A percentile compares a stretch with the other conserved stretches of the same genome.
Conservation (phyloP, 2,797 vertebrate species). For the Sphenopsis melanotis region DNA sequence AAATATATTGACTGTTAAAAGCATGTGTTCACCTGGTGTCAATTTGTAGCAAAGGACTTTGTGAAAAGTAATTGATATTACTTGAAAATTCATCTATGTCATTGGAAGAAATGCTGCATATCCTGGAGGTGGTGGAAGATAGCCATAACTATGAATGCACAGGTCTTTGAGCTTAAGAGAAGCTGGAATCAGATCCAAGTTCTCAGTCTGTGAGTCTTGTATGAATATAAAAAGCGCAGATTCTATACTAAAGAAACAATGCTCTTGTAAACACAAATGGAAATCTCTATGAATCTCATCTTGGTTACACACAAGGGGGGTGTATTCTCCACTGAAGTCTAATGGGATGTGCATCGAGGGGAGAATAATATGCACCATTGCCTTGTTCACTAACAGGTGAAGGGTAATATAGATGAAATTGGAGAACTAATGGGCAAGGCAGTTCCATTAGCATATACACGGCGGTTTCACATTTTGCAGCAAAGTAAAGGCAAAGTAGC, state of each 20-base stretch:
- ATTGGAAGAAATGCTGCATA: background rate
- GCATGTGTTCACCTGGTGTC: background rate
- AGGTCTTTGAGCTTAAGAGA: background rate
- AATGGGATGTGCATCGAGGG: conserved; percentile 57
- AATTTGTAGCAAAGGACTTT: background rate
- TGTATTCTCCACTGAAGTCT: conserved; percentile 55
- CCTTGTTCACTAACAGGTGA: conserved; percentile 62
- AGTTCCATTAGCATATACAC: conserved; percentile 52
- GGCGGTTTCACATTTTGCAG: conserved; percentile 57
- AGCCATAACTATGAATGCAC: background rate
- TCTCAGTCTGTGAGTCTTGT: background rate
- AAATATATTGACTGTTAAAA: background rate
- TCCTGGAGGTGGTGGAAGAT: background rate
- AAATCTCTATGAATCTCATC: conserved; percentile 48
- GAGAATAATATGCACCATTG: conserved; percentile 42
- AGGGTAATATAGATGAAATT: conserved; percentile 58
- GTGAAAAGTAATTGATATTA: background rate
- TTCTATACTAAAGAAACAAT: background rate
- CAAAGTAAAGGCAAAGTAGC: conserved; percentile 40
- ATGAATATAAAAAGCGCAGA: conserved; percentile 12
- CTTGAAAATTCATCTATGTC: background rate
- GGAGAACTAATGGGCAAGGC: conserved; percentile 58
- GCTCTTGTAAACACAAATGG: conserved; percentile 39
- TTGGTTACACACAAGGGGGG: conserved; percentile 30
- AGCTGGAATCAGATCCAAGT: background rate